A percentile compares a stretch with the other conserved stretches of the same genome.
Conservation (phyloP, 2,113 vertebrate species). For the Illadopsis cleaveri region DNA sequence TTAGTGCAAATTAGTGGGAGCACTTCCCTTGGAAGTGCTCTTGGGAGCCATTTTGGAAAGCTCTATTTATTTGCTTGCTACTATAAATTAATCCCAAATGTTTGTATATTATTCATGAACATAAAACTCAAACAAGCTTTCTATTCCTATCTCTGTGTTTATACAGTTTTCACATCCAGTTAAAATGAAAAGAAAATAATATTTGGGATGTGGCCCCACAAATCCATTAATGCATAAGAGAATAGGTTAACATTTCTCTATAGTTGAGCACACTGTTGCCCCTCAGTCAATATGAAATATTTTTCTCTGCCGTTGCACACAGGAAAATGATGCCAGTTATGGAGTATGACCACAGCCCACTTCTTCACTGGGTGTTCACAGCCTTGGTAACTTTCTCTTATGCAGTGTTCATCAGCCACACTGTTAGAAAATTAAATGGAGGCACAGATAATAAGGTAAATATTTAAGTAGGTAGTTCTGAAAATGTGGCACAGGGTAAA, state of each 20-base stretch:
- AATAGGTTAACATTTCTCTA: not conserved
- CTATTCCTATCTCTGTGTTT: not conserved
- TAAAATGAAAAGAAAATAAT: not conserved
- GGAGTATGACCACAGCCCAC: too few relatives aligned
- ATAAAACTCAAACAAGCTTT: constrained; percentile 23
- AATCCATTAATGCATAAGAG: not conserved
- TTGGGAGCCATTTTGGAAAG: constrained; percentile 60
- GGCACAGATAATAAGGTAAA: not conserved
- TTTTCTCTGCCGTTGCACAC: not conserved
- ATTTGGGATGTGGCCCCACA: not conserved
- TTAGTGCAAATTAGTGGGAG: constrained; percentile 49
- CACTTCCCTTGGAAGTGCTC: constrained; percentile 39
- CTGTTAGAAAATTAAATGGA: not conserved
- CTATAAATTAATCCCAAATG: constrained; percentile 49
- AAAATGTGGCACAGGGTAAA: not conserved
- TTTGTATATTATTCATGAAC: constrained; percentile 49
- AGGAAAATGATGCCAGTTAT: not conserved
- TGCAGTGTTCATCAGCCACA: not conserved
- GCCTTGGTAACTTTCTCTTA: not conserved
- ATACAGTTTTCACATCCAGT: not conserved
- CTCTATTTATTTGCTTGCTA: constrained; percentile 50
- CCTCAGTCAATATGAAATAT: not conserved
- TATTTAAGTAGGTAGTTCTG: not conserved
- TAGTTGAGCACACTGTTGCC: not conserved
- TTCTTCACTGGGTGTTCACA: not conserved